phyloP scores from a whole-genome alignment of 2,888 invertebrate genomes.

The Steinernema hermaphroditum region DNA sequence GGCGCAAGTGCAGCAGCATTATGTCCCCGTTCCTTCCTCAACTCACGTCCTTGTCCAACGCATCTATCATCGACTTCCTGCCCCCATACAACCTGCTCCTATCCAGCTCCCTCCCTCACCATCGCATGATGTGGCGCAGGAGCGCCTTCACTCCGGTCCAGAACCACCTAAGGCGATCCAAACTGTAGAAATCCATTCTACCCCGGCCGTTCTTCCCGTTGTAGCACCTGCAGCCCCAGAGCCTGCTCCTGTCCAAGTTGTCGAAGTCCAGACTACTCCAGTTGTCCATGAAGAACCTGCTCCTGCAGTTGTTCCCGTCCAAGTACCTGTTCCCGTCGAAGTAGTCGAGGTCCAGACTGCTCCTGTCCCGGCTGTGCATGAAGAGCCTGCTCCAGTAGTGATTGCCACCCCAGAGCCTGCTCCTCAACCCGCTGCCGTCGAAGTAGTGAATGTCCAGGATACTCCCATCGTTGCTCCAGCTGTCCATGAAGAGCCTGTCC shows the following conservation, averaged over 20 bases:
- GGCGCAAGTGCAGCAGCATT: neutral
- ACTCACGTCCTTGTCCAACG: neutral
- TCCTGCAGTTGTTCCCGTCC: neutral
- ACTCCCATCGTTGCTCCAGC: neutral
- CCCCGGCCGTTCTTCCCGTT: too few relatives aligned
- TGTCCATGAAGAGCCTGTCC: too few relatives aligned
- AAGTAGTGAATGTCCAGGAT: too few relatives aligned
- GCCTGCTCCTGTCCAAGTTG: too few relatives aligned
- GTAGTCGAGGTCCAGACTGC: neutral
- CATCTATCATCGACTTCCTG: neutral
- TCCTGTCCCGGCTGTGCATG: neutral
- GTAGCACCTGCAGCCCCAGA: too few relatives aligned
- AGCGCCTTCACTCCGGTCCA: neutral
- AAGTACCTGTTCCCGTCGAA: neutral
- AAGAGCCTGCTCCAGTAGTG: neutral
- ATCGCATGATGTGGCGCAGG: neutral
- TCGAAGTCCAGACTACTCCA: too few relatives aligned
- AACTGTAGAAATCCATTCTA: too few relatives aligned
- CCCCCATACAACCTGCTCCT: neutral
- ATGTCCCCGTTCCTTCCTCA: neutral
- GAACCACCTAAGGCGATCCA: neutral
- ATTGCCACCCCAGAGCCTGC: too few relatives aligned
- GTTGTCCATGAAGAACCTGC: neutral
- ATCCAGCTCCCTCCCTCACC: neutral
- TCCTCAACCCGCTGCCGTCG: too few relatives aligned